Evolutionary conservation across 2,113 vertebrate genomes (phyloP), one percentile per base, ranked within the genome.

Genomic region (Pelodiscus sinensis): DNA sequence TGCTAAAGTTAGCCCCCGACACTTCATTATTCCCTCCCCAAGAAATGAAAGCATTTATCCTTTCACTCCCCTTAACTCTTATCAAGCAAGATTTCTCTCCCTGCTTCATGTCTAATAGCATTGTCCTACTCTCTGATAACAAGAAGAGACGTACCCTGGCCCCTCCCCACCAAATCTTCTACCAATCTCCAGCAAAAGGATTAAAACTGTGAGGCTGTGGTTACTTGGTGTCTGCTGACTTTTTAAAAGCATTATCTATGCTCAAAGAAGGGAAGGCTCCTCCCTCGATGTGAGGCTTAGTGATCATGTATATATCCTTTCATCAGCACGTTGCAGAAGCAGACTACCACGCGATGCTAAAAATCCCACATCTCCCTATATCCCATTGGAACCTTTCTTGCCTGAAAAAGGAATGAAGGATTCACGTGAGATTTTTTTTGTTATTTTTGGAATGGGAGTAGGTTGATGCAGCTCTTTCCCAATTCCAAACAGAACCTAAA

Each of bases 231-330:
- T 83, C 88, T 92, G 87, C 78, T 88, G 0, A 0, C 81, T 95
- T 95, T 95, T 93, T 90, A 87, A 93, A 88, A 96, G 92, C 85
- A 90, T 97, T 96, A 95, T 94, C 96, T 94, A 24, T 79, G 73
- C 84, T 92, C 54, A 68, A 56, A 86, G 90, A 90, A 95, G 95
- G 89, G 90, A 94, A 94, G 94, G 89, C 92, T 94, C 90, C 84
- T 97, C 86, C 90, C 83, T 90, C 2, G 0, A 62, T 4, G 71
- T 85, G 85, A 93, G 50, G 2, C 86, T 85, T 44, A 6, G 44
- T 92, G 96, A 94, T 95, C 92, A 0, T 7, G 52, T n/a, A 38
- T 0, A 0, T 78, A 77, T 62, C 94, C 93, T 90, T 95, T 91
- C 38, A 0, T 93, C 97, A 94, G 81, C 92, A 38, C 0, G 0